Evolutionary conservation across 2,113 vertebrate species (phyloP), one percentile per base, ranked within the genome.

Genomic region (Struthio camelus): DNA sequence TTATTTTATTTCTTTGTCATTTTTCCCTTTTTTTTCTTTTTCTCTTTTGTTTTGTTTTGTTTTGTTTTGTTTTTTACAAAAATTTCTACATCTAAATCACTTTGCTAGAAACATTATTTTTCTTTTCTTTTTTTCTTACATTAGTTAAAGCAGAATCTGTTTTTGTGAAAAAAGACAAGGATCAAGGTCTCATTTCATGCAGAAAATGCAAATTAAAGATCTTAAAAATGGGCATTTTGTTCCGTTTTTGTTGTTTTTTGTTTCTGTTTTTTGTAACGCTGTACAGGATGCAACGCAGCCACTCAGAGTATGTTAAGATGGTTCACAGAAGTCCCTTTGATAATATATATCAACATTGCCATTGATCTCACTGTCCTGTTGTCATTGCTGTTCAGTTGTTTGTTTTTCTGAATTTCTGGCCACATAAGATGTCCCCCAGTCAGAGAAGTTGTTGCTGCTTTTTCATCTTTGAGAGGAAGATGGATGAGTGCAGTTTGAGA

Each of bases 51-150:
- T 53, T 32, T 67, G 27, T 44, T 17, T 48, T 54, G n/a, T n/a
- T n/a, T n/a, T n/a, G n/a, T n/a, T n/a, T n/a, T n/a, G n/a, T 87
- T 97, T 97, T 94, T 95, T 97, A 98, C 84, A 98, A 96, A 95
- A 96, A 79, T 81, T 44, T 96, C 91, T 98, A 97, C 96, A 96
- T 95, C 96, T 97, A 94, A 96, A 95, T 89, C 90, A 71, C 87
- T 90, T 97, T 97, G 95, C 97, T 97, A 98, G 96, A 98, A 98
- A 93, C 92, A 97, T 90, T 93, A 76, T 96, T 96, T 98, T 97
- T 90, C 71, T 81, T 87, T 80, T 79, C n/a, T 64, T 82, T 95
- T 94, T 94, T 65, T 58, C 93, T 95, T 87, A 97, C 93, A 97
- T 96, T 65, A 78, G 86, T 92, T 90, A 93, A 96, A 97, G 92